These are phyloP conservation scores for Desoria tigrina DNA, from an alignment of 2,888 invertebrate genomes.

Conservation along the genomic window DNA sequence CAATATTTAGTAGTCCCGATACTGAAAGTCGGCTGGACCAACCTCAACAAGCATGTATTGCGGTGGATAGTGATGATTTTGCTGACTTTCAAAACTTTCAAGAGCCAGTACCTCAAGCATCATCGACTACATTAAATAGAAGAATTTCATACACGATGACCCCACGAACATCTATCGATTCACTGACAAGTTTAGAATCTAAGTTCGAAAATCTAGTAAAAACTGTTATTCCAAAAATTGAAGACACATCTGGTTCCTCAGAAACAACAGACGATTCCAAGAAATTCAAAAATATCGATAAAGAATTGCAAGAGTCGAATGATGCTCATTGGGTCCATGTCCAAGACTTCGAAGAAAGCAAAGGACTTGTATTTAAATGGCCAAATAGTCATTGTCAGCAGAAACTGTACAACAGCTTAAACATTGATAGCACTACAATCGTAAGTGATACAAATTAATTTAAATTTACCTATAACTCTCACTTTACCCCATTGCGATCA, in stretches of 20 bases:
- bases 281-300: conserved; percentile 38
- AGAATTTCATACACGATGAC: neutral
- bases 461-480: neutral
- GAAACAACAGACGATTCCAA: neutral
- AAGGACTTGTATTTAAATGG: conserved; percentile 49
- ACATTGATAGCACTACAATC: conserved; percentile 46
- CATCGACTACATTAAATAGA: neutral
- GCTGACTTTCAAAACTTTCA: conserved; percentile 32
- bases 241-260: neutral
- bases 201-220: conserved; percentile 37
- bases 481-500: neutral
- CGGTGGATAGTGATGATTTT: conserved; percentile 32
- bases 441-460: conserved; percentile 34
- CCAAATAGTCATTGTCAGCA: conserved; percentile 42
- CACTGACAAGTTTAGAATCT: conserved; percentile 7
- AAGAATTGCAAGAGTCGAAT: conserved; percentile 27
- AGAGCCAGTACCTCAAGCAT: neutral
- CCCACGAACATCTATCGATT: conserved; percentile 11
- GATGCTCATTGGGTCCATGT: conserved; percentile 39
- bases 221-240: conserved; percentile 29
- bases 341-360: conserved; percentile 51
- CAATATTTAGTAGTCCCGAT: neutral
- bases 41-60: neutral
- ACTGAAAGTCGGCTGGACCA: neutral
- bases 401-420: conserved; percentile 42